These are phyloP conservation scores for Pterobdella sp. DNA, from an alignment of 2,888 invertebrate species.

Conservation along the genomic window DNA sequence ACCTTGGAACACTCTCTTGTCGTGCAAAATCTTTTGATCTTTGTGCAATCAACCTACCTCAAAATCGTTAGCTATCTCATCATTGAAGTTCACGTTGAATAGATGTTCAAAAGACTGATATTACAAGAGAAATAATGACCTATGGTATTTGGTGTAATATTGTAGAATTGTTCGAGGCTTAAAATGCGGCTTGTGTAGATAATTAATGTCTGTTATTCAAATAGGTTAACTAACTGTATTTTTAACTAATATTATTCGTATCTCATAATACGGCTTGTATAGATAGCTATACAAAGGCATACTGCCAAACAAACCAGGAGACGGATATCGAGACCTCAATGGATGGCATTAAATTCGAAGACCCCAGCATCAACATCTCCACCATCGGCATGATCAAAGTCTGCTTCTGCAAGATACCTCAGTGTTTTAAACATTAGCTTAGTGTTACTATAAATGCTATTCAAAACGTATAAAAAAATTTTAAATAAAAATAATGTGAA, in stretches of 20 bases:
- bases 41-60: constrained; percentile 24
- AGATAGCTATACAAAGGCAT: neutral
- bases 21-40: constrained; percentile 21
- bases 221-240: no score
- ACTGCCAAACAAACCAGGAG: constrained; percentile 8
- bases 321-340: constrained; percentile 22
- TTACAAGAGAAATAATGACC: neutral
- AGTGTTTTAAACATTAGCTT: neutral
- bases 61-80: constrained; percentile 8
- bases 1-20: constrained; percentile 6
- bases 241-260: no score
- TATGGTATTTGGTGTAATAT: neutral
- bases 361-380: constrained; percentile 20
- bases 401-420: neutral
- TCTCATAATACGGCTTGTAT: neutral
- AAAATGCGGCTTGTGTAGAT: neutral
- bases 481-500: no score
- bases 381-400: constrained; percentile 24
- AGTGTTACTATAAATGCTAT: neutral
- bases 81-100: neutral
- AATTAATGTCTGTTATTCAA: no score
- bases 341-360: constrained; percentile 24
- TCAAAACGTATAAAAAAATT: no score
- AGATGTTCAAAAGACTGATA: neutral
- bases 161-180: no score